phyloP scores from a whole-genome alignment of 2,888 invertebrate species.

The Dolichopus griseipennis region DNA sequence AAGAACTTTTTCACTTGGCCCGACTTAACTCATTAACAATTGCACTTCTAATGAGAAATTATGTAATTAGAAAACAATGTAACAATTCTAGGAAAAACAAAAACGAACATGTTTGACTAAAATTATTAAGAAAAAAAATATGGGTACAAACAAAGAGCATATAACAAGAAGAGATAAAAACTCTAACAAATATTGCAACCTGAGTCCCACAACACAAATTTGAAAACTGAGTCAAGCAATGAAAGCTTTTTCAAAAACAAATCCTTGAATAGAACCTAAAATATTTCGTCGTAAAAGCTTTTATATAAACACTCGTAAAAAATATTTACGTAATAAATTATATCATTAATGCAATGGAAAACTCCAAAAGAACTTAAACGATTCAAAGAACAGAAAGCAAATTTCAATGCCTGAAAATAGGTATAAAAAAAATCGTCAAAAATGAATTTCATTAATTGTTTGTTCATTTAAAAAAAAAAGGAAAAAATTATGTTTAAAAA shows the following conservation, averaged over 20 bases:
- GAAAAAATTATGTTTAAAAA: not conserved
- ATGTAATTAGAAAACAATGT: slow-evolving; percentile 8
- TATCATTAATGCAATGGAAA: slow-evolving; percentile 8
- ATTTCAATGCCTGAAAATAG: not conserved
- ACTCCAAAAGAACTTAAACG: slow-evolving; percentile 8
- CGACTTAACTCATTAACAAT: slow-evolving; percentile 8
- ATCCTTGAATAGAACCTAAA: slow-evolving; percentile 7
- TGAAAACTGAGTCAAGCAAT: no score
- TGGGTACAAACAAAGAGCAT: no score
- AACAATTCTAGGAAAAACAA: slow-evolving; percentile 8
- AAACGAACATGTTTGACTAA: slow-evolving; percentile 20
- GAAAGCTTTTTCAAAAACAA: no score
- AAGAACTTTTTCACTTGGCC: slow-evolving; percentile 7
- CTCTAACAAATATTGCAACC: no score
- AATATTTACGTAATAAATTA: slow-evolving; percentile 8
- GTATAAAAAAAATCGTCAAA: no score
- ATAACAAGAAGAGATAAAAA: no score
- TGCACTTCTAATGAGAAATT: slow-evolving; percentile 8
- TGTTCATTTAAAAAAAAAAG: no score
- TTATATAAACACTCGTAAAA: slow-evolving; percentile 7
- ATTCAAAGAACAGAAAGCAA: slow-evolving; percentile 7
- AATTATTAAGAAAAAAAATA: slow-evolving; percentile 18
- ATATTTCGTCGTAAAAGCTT: slow-evolving; percentile 7
- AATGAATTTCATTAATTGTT: no score
- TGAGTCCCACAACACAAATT: no score